phyloP scores from a whole-genome alignment of 2,888 invertebrate species.

The Meta bourneti region DNA sequence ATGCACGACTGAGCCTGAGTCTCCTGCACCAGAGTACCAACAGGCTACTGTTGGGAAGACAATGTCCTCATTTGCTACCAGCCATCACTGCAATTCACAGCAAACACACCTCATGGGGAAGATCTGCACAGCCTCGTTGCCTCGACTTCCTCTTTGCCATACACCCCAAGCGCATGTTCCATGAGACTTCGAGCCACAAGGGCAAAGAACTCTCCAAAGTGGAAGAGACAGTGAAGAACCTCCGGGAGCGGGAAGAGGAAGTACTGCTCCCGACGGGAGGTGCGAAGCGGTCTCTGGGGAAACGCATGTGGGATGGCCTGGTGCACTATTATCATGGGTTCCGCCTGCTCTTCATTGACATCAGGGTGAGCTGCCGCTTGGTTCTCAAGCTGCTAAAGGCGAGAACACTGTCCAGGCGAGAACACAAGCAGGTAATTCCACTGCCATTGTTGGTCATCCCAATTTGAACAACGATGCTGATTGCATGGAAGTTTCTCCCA shows the following conservation, averaged over 20 bases:
- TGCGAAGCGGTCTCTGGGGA: constrained; percentile 86
- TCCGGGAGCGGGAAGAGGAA: constrained; percentile 84
- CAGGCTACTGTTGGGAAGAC: too few species aligned
- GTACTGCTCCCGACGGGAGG: constrained; percentile 78
- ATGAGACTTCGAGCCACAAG: background rate
- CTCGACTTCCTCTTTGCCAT: too few species aligned
- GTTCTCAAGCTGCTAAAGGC: constrained; percentile 91
- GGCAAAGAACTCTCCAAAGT: constrained; percentile 86
- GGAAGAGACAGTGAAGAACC: constrained; percentile 91
- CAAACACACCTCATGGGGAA: too few species aligned
- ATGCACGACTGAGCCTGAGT: too few species aligned
- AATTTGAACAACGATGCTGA: too few species aligned
- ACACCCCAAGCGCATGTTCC: background rate
- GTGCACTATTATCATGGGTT: constrained; percentile 98
- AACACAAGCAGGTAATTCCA: constrained; percentile 87
- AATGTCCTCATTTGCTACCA: too few species aligned
- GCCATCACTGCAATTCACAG: too few species aligned
- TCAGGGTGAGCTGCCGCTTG: constrained; percentile 90
- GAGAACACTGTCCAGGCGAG: constrained; percentile 90
- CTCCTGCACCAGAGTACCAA: too few species aligned
- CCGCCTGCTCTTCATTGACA: constrained; percentile 93
- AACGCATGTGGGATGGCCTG: constrained; percentile 86
- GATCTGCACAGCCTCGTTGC: too few species aligned
- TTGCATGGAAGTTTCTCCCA: too few species aligned
- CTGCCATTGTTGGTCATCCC: too few species aligned